Evolutionary conservation across 2,888 invertebrate species (phyloP), one percentile per base, ranked within the genome.

Genomic region (Bursaphelenchus okinawaensis): DNA sequence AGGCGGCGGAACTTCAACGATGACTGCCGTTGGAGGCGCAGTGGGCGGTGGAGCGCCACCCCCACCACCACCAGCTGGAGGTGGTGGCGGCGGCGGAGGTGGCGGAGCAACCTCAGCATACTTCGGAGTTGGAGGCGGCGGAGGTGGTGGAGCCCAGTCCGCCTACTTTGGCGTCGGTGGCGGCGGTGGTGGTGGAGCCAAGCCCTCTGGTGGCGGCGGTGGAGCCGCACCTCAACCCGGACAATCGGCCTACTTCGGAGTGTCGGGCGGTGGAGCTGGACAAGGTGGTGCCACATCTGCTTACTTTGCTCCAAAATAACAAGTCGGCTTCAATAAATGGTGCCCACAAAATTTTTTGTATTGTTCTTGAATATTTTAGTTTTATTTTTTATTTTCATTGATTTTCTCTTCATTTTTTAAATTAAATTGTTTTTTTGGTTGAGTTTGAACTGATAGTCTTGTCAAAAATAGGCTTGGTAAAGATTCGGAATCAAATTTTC

Each of bases 281-380:
- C 56, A 24, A 23, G 65, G 69, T 16, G 73, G 71, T 66, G 72
- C 75, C 20, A 65, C 68, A 4, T 71, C 72, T 19, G 75, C 75
- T n/a, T 75, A 75, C 67, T 75, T 75, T 60, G 69, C 72, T 20
- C 72, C 74, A 26, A 74, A 74, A 63, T 74, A 73, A 68, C n/a
- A n/a, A n/a, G n/a, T n/a, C n/a, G n/a, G n/a, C n/a, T n/a, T n/a
- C n/a, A n/a, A n/a, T n/a, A n/a, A n/a, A n/a, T n/a, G n/a, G n/a
- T n/a, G n/a, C n/a, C n/a, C n/a, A n/a, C n/a, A n/a, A n/a, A n/a
- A n/a, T n/a, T n/a, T n/a, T n/a, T n/a, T n/a, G n/a, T n/a, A n/a
- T n/a, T n/a, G n/a, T n/a, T n/a, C n/a, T n/a, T n/a, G n/a, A n/a
- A n/a, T n/a, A n/a, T n/a, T n/a, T n/a, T n/a, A n/a, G n/a, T n/a